These are phyloP conservation scores for Lumbricus terrestris DNA, from an alignment of 2,888 invertebrate species.

Conservation along the genomic window DNA sequence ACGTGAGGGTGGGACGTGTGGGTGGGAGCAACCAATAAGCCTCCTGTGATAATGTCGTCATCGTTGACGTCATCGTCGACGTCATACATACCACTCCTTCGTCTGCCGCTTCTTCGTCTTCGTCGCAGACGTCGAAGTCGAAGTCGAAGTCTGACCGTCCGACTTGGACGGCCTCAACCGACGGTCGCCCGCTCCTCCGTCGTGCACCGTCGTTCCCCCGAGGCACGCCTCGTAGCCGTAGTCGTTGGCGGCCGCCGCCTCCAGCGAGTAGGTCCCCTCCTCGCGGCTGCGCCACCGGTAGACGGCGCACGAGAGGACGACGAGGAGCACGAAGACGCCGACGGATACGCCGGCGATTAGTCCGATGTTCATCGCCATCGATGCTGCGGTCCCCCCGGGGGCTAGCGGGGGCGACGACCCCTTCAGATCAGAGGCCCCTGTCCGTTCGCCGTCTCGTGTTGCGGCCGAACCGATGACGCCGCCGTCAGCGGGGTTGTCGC, in stretches of 20 bases:
- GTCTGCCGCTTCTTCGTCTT: conserved; percentile 18
- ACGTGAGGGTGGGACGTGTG: no score
- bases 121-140: neutral
- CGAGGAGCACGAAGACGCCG: conserved; percentile 13
- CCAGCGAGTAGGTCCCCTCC: conserved; percentile 16
- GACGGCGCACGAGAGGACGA: conserved; percentile 21
- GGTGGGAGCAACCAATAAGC: no score
- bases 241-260: conserved; percentile 4
- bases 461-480: neutral
- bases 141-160: neutral
- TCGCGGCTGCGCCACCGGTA: conserved; percentile 13
- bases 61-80: neutral
- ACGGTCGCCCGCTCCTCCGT: neutral
- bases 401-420: neutral
- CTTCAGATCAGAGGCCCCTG: neutral
- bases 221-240: conserved; percentile 12
- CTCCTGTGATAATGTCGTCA: no score
- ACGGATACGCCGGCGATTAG: conserved; percentile 17
- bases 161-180: neutral
- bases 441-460: neutral
- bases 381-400: neutral
- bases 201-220: neutral
- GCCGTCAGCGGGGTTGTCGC: neutral
- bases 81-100: conserved; percentile 30
- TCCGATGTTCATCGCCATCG: conserved; percentile 15